A percentile compares a stretch with the other conserved stretches of the same genome.
Conservation (phyloP, 1,140 invertebrate genomes). For the Drosophila santomea region DNA sequence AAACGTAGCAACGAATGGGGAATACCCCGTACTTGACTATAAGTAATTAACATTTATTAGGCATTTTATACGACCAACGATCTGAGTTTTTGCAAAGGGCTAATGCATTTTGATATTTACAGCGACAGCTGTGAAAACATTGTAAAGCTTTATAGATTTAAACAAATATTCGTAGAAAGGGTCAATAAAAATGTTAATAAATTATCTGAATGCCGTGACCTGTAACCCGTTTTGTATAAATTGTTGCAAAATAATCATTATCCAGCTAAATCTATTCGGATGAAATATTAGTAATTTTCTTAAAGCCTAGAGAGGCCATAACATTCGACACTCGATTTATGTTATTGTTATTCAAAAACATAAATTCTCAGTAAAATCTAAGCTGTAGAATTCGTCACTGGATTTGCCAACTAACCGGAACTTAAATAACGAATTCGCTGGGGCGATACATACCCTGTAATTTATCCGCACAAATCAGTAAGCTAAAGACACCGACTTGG, state of each 20-base stretch:
- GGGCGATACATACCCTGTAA: constrained; percentile 29
- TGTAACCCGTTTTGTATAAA: not conserved
- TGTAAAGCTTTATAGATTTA: not conserved
- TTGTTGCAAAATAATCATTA: not conserved
- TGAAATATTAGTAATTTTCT: not conserved
- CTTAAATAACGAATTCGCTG: not conserved
- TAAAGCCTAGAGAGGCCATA: too few relatives aligned
- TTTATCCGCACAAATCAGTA: not conserved
- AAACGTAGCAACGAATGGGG: not conserved
- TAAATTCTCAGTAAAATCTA: too few relatives aligned
- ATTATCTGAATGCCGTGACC: not conserved
- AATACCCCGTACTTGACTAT: not conserved
- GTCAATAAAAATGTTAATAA: not conserved
- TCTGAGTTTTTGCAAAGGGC: too few relatives aligned
- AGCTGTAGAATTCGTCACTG: too few relatives aligned
- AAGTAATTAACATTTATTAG: too few relatives aligned
- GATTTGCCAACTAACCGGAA: not conserved
- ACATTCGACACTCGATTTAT: not conserved
- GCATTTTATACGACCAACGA: too few relatives aligned
- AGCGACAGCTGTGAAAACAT: not conserved
- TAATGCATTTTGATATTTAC: not conserved
- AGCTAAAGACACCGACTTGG: constrained; percentile 31
- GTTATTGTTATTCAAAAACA: not conserved
- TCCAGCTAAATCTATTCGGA: not conserved
- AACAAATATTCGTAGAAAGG: not conserved